Percentiles rank a stretch among this genome's conserved stretches.
phyloP scores from a whole-genome alignment of 2,113 vertebrate genomes.

The Centropus unirufus region DNA sequence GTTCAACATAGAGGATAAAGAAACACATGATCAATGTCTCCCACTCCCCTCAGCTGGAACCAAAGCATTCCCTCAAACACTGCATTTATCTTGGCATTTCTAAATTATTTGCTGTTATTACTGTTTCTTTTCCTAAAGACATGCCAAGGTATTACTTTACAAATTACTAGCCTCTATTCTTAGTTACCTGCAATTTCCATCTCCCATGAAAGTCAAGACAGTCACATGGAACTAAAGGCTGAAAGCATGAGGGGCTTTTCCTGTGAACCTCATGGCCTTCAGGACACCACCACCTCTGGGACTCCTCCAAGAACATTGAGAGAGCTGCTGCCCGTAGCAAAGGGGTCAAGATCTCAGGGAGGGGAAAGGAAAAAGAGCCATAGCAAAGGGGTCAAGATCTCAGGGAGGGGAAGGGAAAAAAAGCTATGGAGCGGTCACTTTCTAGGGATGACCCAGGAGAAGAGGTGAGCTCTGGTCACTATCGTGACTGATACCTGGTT shows the following conservation, averaged over 20 bases:
- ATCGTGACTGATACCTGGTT: fast-evolving
- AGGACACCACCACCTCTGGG: neutral
- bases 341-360: neutral
- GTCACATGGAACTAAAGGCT: neutral
- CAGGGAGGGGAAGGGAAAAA: neutral
- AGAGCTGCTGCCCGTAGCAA: neutral
- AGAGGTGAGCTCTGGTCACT: neutral
- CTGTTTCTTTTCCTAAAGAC: neutral
- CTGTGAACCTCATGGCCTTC: neutral
- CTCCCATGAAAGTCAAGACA: neutral
- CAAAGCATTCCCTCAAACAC: neutral
- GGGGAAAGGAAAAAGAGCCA: neutral
- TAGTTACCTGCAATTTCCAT: conserved; percentile 55
- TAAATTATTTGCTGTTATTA: neutral
- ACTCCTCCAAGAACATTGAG: neutral
- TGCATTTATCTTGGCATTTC: neutral
- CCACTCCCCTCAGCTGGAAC: neutral
- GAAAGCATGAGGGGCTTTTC: neutral
- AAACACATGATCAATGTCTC: neutral
- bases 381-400: neutral
- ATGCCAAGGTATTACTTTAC: neutral
- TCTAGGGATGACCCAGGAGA: neutral
- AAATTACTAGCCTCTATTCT: conserved; percentile 55
- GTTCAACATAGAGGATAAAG: neutral
- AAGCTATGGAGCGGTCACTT: neutral